Conservation (phyloP, 2,113 vertebrate species). For the Trochalopteron elliotii region DNA sequence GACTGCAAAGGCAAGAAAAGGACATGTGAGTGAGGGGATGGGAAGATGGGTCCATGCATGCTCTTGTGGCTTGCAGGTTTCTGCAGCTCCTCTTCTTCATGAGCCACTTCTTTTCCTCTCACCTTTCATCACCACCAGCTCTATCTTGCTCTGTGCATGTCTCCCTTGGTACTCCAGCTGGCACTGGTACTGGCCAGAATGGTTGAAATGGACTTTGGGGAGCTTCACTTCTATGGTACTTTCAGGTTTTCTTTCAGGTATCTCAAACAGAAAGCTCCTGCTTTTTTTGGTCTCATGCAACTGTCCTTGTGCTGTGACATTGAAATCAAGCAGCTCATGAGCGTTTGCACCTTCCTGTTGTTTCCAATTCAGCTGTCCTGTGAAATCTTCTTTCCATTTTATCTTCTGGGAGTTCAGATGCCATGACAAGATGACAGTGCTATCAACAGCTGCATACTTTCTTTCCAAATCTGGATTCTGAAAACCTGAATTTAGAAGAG, state of each 20-base stretch:
- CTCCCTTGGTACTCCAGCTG: background rate
- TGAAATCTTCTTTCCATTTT: background rate
- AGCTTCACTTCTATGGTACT: background rate
- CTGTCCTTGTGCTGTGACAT: background rate
- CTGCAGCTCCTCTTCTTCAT: background rate
- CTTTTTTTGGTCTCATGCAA: background rate
- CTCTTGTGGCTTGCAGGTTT: background rate
- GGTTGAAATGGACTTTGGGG: background rate
- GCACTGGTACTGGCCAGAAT: slow-evolving; percentile 58
- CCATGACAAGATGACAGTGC: slow-evolving; percentile 24
- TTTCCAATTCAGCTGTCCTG: background rate
- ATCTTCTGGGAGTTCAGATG: background rate
- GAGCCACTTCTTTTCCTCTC: background rate
- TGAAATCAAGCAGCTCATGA: background rate
- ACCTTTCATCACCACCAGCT: slow-evolving; percentile 74
- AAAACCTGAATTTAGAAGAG: slow-evolving; percentile 55
- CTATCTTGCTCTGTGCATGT: background rate
- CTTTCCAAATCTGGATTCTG: background rate
- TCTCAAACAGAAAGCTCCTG: background rate
- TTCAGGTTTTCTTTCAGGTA: background rate
- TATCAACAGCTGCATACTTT: background rate
- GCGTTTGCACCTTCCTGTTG: rapidly evolving
- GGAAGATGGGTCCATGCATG: background rate
- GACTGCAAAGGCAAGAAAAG: slow-evolving; percentile 24
- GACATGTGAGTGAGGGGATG: background rate